Evolutionary conservation across 2,113 vertebrate genomes (phyloP), one percentile per base, ranked within the genome.

Genomic region (Fukomys damarensis): DNA sequence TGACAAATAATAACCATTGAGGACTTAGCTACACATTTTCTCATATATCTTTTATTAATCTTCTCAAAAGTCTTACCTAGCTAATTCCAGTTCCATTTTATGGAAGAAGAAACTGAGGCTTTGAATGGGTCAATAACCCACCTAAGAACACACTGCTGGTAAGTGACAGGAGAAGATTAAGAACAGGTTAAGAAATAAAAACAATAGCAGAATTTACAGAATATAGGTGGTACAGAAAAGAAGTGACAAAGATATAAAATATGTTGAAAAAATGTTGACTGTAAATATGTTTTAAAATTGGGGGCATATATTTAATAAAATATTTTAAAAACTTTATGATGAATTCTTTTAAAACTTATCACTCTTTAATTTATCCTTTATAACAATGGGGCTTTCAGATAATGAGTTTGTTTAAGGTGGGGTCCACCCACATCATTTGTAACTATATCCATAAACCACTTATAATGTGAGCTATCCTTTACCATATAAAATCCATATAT

Each of bases 71-170:
- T 30, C 30, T 86, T 14, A 32, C 54, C 26, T 46, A 70, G 59
- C 59, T 91, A 91, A 88, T 82, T 94, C 43, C 11, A 92, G 59
- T 46, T 85, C 9, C 28, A 17, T 96, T 93, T 93, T 70, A 94
- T 3, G 76, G 66, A 94, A 83, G 38, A 91, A 93, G 46, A 49
- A 49, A 74, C 19, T 56, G 26, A 95, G 32, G 12, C 6, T 90
- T 70, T 87, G 9, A 12, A 16, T 88, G 32, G 56, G 59, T 66
- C 91, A 94, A 56, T 90, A 41, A 56, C 1, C 16, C 70, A 90
- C 77, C 1, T 22, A 77, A 74, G 61, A n/a, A 59, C 54, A 83
- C 16, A 85, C 0, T 85, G 14, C 41, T 89, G 22, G 22, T 13
- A 43, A 94, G 10, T 5, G 16, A 22, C 19, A 68, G 28, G 35